Evolutionary conservation across 2,888 invertebrate genomes (phyloP).

Genomic region (Psylliodes chrysocephalus): DNA sequence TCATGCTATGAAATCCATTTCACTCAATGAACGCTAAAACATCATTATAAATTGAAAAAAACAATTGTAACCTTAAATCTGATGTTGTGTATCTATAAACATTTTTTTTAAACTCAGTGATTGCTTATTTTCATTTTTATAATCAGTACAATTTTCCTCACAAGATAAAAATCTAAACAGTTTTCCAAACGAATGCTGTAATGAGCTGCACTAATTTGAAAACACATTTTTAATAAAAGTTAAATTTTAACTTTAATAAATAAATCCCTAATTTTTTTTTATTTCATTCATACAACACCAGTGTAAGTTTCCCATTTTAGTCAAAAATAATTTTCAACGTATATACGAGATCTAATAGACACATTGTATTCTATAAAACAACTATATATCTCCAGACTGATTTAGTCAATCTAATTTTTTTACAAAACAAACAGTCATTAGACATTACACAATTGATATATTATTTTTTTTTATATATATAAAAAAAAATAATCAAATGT

Average conservation of each 20-base stretch:
- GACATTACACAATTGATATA: neutral
- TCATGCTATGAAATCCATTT: no score
- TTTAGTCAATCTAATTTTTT: neutral
- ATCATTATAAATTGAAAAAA: no score
- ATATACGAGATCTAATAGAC: slow-evolving; percentile 14
- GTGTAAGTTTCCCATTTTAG: slow-evolving; percentile 1
- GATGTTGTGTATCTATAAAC: no score
- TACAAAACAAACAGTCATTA: neutral
- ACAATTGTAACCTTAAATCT: no score
- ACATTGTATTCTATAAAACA: slow-evolving; percentile 10
- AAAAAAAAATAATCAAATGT: neutral
- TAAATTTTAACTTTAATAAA: neutral
- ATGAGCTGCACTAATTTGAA: neutral
- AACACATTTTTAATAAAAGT: slow-evolving; percentile 1
- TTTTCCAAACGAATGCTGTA: no score
- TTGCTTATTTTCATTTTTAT: no score
- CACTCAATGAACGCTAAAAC: no score
- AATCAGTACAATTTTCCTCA: no score
- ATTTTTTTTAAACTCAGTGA: no score
- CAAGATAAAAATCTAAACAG: no score
- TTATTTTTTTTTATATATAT: neutral
- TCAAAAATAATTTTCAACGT: neutral
- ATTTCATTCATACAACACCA: neutral
- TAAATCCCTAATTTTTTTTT: slow-evolving; percentile 9
- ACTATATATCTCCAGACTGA: slow-evolving; percentile 1